Conservation (phyloP, 1,140 invertebrate species). For the Drosophila oshimai region DNA sequence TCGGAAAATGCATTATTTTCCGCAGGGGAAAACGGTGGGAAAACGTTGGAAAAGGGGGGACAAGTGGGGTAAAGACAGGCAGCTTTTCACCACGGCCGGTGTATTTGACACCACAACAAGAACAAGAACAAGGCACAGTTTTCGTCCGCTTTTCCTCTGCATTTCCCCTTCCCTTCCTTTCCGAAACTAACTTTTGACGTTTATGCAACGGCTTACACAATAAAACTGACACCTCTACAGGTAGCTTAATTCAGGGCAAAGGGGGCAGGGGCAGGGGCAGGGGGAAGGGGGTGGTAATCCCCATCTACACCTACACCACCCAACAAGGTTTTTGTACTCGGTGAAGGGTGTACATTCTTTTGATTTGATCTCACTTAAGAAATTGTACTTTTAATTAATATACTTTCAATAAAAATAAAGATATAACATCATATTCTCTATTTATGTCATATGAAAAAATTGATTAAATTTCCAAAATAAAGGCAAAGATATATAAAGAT, state of each 20-base stretch:
- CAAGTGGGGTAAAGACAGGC: not conserved
- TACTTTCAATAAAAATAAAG: no score
- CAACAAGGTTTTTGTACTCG: not conserved
- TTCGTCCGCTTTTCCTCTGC: constrained; percentile 6
- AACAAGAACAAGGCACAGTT: constrained; percentile 12
- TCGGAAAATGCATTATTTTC: constrained; percentile 13
- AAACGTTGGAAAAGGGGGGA: no score
- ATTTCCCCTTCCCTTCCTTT: not conserved
- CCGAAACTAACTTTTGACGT: constrained; percentile 21
- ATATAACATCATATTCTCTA: no score
- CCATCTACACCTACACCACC: not conserved
- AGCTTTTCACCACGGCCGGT: constrained; percentile 36
- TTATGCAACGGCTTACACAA: constrained; percentile 39
- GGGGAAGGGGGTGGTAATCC: no score
- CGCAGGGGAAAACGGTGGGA: not conserved
- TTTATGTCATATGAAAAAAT: no score
- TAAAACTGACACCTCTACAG: constrained; percentile 38
- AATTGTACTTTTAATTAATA: no score
- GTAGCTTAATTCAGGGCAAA: constrained; percentile 17
- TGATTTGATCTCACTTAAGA: no score
- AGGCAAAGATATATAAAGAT: no score
- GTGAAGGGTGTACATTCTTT: no score
- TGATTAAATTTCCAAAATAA: no score
- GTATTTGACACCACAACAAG: constrained; percentile 18
- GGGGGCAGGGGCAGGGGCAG: not conserved